phyloP scores from a whole-genome alignment of 2,888 invertebrate genomes.

The Philopedon plagiatum region DNA sequence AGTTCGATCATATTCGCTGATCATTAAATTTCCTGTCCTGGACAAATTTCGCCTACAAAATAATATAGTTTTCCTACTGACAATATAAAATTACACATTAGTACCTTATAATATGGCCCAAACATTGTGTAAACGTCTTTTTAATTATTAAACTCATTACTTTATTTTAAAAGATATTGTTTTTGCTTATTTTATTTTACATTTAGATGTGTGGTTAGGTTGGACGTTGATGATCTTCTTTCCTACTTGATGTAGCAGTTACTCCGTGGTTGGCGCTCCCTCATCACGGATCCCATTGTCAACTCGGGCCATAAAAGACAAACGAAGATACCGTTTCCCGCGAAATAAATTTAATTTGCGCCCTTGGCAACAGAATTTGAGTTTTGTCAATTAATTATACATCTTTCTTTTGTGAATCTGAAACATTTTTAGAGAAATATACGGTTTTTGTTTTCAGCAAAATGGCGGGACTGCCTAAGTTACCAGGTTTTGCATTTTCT shows the following conservation, averaged over 20 bases:
- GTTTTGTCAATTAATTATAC: constrained; percentile 33
- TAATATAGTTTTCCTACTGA: not conserved
- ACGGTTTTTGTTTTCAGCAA: constrained; percentile 49
- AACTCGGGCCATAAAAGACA: not conserved
- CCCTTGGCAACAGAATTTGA: constrained; percentile 13
- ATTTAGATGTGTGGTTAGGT: not conserved
- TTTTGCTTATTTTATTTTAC: not conserved
- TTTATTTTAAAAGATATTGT: not conserved
- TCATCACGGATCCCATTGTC: too few relatives aligned
- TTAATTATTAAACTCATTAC: constrained; percentile 3
- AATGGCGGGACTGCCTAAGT: constrained; percentile 76
- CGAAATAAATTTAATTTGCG: constrained; percentile 1
- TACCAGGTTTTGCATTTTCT: constrained; percentile 78
- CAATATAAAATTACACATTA: not conserved
- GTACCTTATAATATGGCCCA: constrained; percentile 9
- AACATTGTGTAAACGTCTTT: constrained; percentile 7
- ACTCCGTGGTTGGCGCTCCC: too few relatives aligned
- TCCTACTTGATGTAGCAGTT: too few relatives aligned
- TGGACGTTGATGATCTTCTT: not conserved
- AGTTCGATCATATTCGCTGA: constrained; percentile 80
- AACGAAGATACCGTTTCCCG: not conserved
- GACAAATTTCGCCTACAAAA: constrained; percentile 24
- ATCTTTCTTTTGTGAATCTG: not conserved
- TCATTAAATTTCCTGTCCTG: not conserved
- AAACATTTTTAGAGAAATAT: constrained; percentile 5